Conservation (phyloP, 2,888 invertebrate genomes). For the Halictus quadricinctus region DNA sequence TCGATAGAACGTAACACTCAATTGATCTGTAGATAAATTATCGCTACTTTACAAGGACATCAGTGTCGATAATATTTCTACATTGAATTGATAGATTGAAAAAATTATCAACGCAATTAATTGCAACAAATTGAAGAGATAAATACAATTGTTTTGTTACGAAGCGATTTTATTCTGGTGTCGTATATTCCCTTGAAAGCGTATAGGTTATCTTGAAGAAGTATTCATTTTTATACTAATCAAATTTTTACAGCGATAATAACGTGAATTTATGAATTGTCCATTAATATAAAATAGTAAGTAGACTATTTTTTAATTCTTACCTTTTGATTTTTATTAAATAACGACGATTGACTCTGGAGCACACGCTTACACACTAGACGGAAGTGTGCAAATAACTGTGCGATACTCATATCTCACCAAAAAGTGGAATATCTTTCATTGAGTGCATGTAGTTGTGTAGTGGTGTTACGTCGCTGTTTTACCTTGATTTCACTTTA, state of each 20-base stretch:
- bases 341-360: slow-evolving; percentile 34
- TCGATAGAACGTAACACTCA: not conserved
- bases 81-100: not conserved
- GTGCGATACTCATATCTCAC: slow-evolving; percentile 22
- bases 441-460: slow-evolving; percentile 27
- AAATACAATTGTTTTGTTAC: not conserved
- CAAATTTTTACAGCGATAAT: slow-evolving; percentile 15
- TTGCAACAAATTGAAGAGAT: not conserved
- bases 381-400: slow-evolving; percentile 47
- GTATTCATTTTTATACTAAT: slow-evolving; percentile 8
- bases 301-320: slow-evolving; percentile 4
- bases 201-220: slow-evolving; percentile 49
- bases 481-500: slow-evolving; percentile 62
- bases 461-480: slow-evolving; percentile 24
- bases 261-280: not conserved
- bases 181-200: slow-evolving; percentile 13
- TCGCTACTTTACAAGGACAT: slow-evolving; percentile 40
- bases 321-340: slow-evolving; percentile 53
- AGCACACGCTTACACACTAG: slow-evolving; percentile 33
- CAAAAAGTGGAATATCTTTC: slow-evolving; percentile 63
- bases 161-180: not conserved
- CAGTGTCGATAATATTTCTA: slow-evolving; percentile 8
- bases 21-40: slow-evolving; percentile 47
- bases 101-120: not conserved
- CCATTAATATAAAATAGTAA: not conserved